Evolutionary conservation across 30 jellyfish, hydroid and myxozoan species (phyloP).

Genomic region (Aurelia sp.): DNA sequence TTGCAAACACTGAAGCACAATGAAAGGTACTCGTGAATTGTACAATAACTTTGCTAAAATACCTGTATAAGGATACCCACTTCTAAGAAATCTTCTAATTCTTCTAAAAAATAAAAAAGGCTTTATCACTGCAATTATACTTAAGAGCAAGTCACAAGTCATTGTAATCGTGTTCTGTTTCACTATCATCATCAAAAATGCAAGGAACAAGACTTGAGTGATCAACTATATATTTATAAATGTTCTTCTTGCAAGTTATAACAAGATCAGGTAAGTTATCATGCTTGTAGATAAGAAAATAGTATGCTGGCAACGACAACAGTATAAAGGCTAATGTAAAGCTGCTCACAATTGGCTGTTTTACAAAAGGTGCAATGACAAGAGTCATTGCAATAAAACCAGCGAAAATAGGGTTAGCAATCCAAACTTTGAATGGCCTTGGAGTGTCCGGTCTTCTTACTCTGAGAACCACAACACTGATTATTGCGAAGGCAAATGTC

Average conservation of each 20-base stretch:
- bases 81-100: too few relatives aligned
- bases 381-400: background rate
- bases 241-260: background rate
- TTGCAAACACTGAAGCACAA: too few relatives aligned
- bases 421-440: constrained; percentile 27
- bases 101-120: too few relatives aligned
- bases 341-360: background rate
- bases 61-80: too few relatives aligned
- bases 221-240: too few relatives aligned
- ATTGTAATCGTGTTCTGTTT: too few relatives aligned
- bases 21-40: too few relatives aligned
- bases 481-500: background rate
- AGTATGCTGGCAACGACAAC: constrained; percentile 9
- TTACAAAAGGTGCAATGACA: constrained; percentile 1
- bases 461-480: constrained; percentile 11
- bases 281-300: background rate
- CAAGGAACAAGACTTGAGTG: background rate
- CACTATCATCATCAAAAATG: background rate
- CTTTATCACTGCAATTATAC: too few relatives aligned
- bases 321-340: background rate
- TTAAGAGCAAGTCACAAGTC: too few relatives aligned
- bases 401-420: constrained; percentile 7
- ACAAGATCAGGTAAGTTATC: background rate
- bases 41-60: too few relatives aligned
- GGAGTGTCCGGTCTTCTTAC: constrained; percentile 6